These are phyloP conservation scores for Rafetus swinhoei DNA, from an alignment of 2,113 vertebrate species.

Conservation along the genomic window DNA sequence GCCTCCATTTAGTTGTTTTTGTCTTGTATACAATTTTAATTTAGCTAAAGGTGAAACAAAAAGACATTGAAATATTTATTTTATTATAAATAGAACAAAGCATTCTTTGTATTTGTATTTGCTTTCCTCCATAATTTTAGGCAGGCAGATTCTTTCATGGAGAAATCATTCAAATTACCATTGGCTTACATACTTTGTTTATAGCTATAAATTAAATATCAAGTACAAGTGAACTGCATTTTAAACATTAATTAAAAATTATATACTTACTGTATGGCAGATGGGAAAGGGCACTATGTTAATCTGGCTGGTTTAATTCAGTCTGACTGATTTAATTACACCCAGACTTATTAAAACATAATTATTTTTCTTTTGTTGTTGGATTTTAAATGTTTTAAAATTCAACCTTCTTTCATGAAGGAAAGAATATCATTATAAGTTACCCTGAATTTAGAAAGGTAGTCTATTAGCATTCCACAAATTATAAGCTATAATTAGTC, in stretches of 20 bases:
- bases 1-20: conserved; percentile 1
- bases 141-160: conserved; percentile 32
- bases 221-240: conserved; percentile 69
- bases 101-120: conserved; percentile 40
- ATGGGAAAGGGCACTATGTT: conserved; percentile 39
- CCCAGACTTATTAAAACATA: conserved; percentile 23
- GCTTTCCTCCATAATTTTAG: conserved; percentile 42
- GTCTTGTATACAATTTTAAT: conserved; percentile 56
- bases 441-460: not conserved
- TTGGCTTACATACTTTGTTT: conserved; percentile 56
- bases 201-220: conserved; percentile 75
- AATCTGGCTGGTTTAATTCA: conserved; percentile 62
- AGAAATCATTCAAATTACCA: conserved; percentile 24
- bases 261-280: conserved; percentile 31
- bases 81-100: conserved; percentile 58
- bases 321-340: conserved; percentile 62
- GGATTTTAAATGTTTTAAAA: conserved; percentile 33
- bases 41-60: conserved; percentile 63
- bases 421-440: not conserved
- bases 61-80: conserved; percentile 60
- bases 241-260: conserved; percentile 76
- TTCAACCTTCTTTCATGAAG: conserved; percentile 19
- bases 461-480: not conserved
- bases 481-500: not conserved
- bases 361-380: not conserved